Evolutionary conservation across 2,113 vertebrate species (phyloP).

Genomic region (Pholis gunnellus): DNA sequence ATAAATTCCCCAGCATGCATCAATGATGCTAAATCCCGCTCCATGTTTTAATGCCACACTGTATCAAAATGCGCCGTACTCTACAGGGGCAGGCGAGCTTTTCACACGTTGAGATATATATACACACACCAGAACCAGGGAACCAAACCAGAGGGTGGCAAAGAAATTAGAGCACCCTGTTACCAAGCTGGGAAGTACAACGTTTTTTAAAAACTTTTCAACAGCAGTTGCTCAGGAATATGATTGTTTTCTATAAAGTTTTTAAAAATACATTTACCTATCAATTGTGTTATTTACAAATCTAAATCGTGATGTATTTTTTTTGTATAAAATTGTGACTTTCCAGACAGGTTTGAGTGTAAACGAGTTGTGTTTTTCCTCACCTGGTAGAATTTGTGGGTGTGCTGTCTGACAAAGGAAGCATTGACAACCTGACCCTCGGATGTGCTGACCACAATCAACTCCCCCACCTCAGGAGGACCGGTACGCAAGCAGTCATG

Average conservation of each 20-base stretch:
- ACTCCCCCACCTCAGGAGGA: constrained; percentile 87
- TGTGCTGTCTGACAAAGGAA: constrained; percentile 88
- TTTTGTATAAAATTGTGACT: background rate
- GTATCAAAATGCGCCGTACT: constrained; percentile 24
- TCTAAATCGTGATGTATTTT: background rate
- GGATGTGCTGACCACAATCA: constrained; percentile 87
- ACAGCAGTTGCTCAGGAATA: background rate
- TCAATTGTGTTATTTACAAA: background rate
- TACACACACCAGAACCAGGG: background rate
- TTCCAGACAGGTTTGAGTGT: background rate
- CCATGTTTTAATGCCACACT: constrained; percentile 27
- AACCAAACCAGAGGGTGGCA: constrained; percentile 17
- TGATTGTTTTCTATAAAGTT: background rate
- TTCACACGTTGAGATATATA: background rate
- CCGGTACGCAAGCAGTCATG: constrained; percentile 91
- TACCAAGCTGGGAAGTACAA: background rate
- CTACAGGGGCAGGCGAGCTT: constrained; percentile 35
- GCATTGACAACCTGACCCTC: constrained; percentile 89
- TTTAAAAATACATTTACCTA: background rate
- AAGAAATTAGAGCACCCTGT: background rate
- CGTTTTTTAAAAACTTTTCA: background rate
- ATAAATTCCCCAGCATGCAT: constrained; percentile 37
- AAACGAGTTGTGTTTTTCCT: constrained; percentile 18
- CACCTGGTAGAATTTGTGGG: constrained; percentile 93
- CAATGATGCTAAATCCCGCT: constrained; percentile 31